Evolutionary conservation across 1,140 invertebrate genomes (phyloP).

Genomic region (Prorops nasuta): DNA sequence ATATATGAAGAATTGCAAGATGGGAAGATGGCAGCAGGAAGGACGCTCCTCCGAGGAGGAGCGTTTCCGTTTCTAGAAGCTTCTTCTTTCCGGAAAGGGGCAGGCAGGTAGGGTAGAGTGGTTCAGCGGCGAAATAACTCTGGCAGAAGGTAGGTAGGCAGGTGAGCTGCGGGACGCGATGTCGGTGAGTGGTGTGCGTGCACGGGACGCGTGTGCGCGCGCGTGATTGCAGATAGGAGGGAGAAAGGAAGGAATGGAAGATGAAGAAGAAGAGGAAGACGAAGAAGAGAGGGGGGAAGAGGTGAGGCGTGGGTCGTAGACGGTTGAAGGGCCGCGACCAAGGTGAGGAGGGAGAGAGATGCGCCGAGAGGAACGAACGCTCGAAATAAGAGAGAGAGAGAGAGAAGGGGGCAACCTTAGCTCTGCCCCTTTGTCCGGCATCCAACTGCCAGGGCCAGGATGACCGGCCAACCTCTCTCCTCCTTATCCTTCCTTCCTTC

Average conservation of each 20-base stretch:
- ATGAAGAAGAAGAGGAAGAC: slow-evolving; percentile 13
- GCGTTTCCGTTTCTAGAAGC: slow-evolving; percentile 18
- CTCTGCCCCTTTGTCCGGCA: slow-evolving; percentile 31
- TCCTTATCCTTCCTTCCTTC: slow-evolving; percentile 49
- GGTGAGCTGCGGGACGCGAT: slow-evolving; percentile 14
- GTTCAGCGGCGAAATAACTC: background rate
- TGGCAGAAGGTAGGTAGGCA: slow-evolving; percentile 10
- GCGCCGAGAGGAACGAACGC: slow-evolving; percentile 7
- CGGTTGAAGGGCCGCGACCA: slow-evolving; percentile 52
- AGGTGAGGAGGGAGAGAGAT: slow-evolving; percentile 39
- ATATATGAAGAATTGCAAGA: too few relatives aligned
- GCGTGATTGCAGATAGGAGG: slow-evolving; percentile 4
- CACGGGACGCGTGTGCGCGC: background rate
- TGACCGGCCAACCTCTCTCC: too few relatives aligned
- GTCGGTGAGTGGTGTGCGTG: background rate
- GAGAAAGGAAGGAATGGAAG: background rate
- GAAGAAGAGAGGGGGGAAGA: slow-evolving; percentile 27
- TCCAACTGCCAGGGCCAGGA: too few relatives aligned
- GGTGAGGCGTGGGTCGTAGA: slow-evolving; percentile 47
- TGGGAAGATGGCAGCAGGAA: slow-evolving; percentile 1
- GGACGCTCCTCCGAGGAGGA: background rate
- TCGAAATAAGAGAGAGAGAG: slow-evolving; percentile 10
- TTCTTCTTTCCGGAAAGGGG: slow-evolving; percentile 25
- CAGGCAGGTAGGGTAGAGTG: too few relatives aligned
- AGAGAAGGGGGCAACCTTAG: background rate